These are phyloP conservation scores for Platycheirus albimanus DNA, from an alignment of 2,888 invertebrate genomes.

Conservation along the genomic window DNA sequence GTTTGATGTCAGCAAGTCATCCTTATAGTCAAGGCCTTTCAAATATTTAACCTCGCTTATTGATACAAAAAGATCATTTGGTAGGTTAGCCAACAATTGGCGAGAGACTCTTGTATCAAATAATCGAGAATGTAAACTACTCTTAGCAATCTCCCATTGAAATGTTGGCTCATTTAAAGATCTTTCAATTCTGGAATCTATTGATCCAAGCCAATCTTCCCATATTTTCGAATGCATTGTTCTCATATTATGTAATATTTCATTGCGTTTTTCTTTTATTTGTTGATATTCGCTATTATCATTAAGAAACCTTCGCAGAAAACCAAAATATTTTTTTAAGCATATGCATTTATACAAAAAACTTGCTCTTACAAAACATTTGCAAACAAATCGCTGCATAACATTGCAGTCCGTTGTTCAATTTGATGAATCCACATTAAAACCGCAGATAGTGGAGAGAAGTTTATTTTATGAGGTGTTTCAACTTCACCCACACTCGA, in stretches of 20 bases:
- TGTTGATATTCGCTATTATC: conserved; percentile 76
- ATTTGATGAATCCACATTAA: conserved; percentile 89
- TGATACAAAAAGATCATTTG: conserved; percentile 42
- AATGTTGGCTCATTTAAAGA: conserved; percentile 39
- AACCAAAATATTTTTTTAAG: too few relatives aligned
- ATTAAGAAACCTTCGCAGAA: conserved; percentile 9
- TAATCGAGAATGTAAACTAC: too few relatives aligned
- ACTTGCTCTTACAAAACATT: conserved; percentile 75
- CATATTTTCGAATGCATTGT: conserved; percentile 83
- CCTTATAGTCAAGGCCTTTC: background rate
- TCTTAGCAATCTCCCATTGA: conserved; percentile 22
- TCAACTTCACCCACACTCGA: conserved; percentile 67
- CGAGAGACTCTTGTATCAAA: too few relatives aligned
- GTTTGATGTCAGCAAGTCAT: conserved; percentile 75
- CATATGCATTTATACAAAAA: too few relatives aligned
- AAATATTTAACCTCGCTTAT: conserved; percentile 68
- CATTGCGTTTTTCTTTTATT: conserved; percentile 80
- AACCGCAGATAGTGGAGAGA: conserved; percentile 87
- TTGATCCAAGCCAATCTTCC: conserved; percentile 84
- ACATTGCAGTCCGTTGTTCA: conserved; percentile 22
- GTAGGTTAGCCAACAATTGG: conserved; percentile 53
- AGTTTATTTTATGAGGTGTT: conserved; percentile 83
- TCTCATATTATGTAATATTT: conserved; percentile 82
- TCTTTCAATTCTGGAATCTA: conserved; percentile 78
- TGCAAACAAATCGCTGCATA: conserved; percentile 71